A percentile compares a stretch with the other conserved stretches of the same genome.
These are phyloP conservation scores for Mythimna pallens DNA, from an alignment of 2,888 invertebrate genomes.

Conservation along the genomic window DNA sequence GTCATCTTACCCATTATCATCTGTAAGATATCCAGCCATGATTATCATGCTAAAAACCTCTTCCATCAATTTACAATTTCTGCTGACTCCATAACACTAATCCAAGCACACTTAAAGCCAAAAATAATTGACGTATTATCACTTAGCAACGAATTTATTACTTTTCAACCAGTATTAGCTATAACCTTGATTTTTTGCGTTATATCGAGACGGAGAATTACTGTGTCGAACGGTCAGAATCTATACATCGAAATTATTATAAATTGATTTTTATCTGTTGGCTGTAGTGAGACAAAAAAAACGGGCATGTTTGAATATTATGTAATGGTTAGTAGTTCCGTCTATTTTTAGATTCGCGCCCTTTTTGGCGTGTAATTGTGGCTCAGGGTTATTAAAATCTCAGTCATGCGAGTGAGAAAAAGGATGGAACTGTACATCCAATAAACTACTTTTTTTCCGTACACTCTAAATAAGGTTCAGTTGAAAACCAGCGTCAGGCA, in stretches of 20 bases:
- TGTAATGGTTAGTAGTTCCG: slow-evolving; percentile 52
- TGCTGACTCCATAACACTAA: slow-evolving; percentile 16
- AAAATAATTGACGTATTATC: slow-evolving; percentile 57
- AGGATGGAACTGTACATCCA: no score
- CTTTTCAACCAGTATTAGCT: slow-evolving; percentile 60
- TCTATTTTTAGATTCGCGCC: slow-evolving; percentile 36
- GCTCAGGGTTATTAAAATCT: no score
- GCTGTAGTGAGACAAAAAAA: slow-evolving; percentile 41
- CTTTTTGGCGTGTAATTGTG: slow-evolving; percentile 36
- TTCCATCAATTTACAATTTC: not conserved
- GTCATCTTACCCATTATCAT: not conserved
- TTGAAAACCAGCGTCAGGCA: no score
- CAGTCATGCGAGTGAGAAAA: no score
- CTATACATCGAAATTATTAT: slow-evolving; percentile 66
- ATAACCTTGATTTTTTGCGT: slow-evolving; percentile 64
- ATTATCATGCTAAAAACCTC: no score
- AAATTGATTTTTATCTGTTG: slow-evolving; percentile 68
- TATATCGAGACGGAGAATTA: slow-evolving; percentile 61
- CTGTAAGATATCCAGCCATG: not conserved
- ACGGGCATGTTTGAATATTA: slow-evolving; percentile 39
- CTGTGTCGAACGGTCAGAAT: slow-evolving; percentile 52
- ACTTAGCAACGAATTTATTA: slow-evolving; percentile 66
- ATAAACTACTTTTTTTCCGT: no score
- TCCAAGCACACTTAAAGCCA: slow-evolving; percentile 23
- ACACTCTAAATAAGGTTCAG: no score